These are phyloP conservation scores for Sinopyrophorus schimmeli DNA, from an alignment of 2,888 invertebrate species.

Conservation along the genomic window DNA sequence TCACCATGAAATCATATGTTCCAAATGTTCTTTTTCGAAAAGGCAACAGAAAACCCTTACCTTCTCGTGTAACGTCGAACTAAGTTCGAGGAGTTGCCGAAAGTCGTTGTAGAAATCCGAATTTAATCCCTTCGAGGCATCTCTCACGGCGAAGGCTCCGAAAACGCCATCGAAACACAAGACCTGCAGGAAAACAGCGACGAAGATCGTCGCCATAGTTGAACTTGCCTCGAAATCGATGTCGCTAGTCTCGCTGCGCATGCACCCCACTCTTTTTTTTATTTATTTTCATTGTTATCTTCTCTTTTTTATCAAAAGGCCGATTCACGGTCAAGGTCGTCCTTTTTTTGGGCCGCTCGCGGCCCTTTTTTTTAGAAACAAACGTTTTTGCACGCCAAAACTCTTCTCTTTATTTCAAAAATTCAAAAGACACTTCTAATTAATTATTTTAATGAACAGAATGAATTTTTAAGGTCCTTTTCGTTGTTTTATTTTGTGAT, in stretches of 20 bases:
- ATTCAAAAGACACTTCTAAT: too few species aligned
- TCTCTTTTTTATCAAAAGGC: too few species aligned
- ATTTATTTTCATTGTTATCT: too few species aligned
- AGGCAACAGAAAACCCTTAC: too few species aligned
- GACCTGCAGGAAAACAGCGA: constrained; percentile 42
- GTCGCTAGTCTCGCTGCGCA: constrained; percentile 4
- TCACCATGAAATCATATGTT: constrained; percentile 6
- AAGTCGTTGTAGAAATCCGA: constrained; percentile 59
- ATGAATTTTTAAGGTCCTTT: too few species aligned
- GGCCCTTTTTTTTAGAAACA: too few species aligned
- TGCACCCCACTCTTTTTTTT: constrained; percentile 3
- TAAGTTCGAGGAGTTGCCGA: constrained; percentile 57
- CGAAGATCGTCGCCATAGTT: constrained; percentile 47
- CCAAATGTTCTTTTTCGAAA: too few species aligned
- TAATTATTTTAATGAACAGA: too few species aligned
- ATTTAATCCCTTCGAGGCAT: constrained; percentile 20
- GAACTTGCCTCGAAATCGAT: constrained; percentile 36
- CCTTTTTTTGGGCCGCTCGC: too few species aligned
- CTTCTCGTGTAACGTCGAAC: constrained; percentile 49
- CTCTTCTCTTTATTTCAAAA: too few species aligned
- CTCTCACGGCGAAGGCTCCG: constrained; percentile 24
- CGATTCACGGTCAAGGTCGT: constrained; percentile 8
- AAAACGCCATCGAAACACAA: constrained; percentile 38
- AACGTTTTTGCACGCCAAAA: too few species aligned
- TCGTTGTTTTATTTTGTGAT: too few species aligned